Evolutionary conservation across 2,888 invertebrate genomes (phyloP).

Genomic region (Drosophila flavopinicola): DNA sequence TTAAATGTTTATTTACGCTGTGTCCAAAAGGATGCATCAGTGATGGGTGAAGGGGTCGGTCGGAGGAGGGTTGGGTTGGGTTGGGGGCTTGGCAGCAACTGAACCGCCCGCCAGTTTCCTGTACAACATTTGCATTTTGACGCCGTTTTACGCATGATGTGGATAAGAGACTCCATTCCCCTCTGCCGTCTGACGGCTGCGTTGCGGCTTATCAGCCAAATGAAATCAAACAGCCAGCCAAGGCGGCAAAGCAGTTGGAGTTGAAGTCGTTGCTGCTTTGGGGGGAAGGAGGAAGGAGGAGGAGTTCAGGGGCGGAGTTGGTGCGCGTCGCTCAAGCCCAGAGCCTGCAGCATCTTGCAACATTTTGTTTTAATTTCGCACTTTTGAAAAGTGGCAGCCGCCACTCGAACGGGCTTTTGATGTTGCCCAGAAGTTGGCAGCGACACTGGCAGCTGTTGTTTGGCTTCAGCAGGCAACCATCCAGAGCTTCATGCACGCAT

Average conservation of each 20-base stretch:
- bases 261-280: background rate
- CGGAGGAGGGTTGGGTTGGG: no score
- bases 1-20: conserved; percentile 73
- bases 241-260: conserved; percentile 37
- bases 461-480: conserved; percentile 38
- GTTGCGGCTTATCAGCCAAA: conserved; percentile 62
- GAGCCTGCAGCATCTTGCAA: conserved; percentile 74
- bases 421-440: conserved; percentile 57
- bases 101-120: conserved; percentile 63
- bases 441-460: conserved; percentile 55
- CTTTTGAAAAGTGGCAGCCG: conserved; percentile 74
- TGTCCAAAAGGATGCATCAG: conserved; percentile 53
- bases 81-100: conserved; percentile 21
- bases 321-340: conserved; percentile 30
- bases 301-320: background rate
- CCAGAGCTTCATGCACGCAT: conserved; percentile 22
- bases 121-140: conserved; percentile 75
- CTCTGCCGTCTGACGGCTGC: background rate
- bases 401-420: conserved; percentile 71
- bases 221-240: conserved; percentile 63
- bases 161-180: conserved; percentile 30
- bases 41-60: conserved; percentile 4
- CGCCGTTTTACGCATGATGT: conserved; percentile 74
- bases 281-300: background rate
- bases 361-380: conserved; percentile 78